phyloP scores from a whole-genome alignment of 2,888 invertebrate genomes.

The Lasiommata megera region DNA sequence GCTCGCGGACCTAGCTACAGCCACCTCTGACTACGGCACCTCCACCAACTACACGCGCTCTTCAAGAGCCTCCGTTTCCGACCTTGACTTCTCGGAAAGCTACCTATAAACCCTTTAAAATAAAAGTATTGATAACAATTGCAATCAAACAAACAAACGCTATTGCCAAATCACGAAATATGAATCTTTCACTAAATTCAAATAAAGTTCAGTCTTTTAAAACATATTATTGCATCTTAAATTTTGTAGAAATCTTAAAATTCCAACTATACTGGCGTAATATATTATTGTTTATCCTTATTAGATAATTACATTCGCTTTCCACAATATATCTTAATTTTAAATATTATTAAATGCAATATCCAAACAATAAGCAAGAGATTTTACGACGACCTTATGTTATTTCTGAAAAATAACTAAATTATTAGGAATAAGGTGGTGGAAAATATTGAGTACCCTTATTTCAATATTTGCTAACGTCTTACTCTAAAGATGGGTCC shows the following conservation, averaged over 20 bases:
- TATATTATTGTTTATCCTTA: not conserved
- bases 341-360: not conserved
- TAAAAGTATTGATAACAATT: not conserved
- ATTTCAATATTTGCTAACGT: not conserved
- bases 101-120: conserved; percentile 83
- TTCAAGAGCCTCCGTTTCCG: conserved; percentile 91
- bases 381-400: not conserved
- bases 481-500: not conserved
- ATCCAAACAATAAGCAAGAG: too few relatives aligned
- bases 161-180: not conserved
- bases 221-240: too few relatives aligned
- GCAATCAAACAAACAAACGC: not conserved
- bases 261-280: not conserved
- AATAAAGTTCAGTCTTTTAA: not conserved
- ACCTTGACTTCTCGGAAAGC: conserved; percentile 94
- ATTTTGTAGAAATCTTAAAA: not conserved
- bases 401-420: not conserved
- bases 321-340: not conserved
- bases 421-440: not conserved
- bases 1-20: conserved; percentile 89
- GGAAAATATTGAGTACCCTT: not conserved
- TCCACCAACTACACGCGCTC: conserved; percentile 91
- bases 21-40: conserved; percentile 89
- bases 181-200: not conserved
- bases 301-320: not conserved